Percentiles rank a stretch among this genome's conserved stretches.
Evolutionary conservation across 2,888 invertebrate species (phyloP).

Genomic region (Conchocele bisecta): DNA sequence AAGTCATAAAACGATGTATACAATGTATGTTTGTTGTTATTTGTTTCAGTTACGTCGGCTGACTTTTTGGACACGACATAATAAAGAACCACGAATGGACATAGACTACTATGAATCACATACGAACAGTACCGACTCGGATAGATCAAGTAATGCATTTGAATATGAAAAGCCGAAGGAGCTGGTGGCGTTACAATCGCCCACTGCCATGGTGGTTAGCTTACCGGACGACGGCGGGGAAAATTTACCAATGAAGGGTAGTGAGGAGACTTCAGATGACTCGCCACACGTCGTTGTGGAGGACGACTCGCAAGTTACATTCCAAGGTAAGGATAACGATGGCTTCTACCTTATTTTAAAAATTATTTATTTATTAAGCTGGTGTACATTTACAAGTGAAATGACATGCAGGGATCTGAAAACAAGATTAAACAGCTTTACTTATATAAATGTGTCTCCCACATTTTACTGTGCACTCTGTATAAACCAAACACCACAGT

Average conservation of each 20-base stretch:
- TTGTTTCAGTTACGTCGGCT: conserved; percentile 62
- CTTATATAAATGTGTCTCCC: too few species aligned
- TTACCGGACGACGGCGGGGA: neutral
- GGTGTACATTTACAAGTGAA: too few species aligned
- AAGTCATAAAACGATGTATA: neutral
- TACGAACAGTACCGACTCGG: neutral
- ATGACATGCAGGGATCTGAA: too few species aligned
- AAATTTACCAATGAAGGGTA: neutral
- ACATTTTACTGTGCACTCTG: too few species aligned
- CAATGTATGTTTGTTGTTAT: neutral
- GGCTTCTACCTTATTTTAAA: too few species aligned
- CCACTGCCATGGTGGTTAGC: neutral
- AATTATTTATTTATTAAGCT: too few species aligned
- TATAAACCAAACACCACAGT: too few species aligned
- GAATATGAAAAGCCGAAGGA: neutral
- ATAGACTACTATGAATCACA: conserved; percentile 55
- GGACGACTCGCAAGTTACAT: too few species aligned
- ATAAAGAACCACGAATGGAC: conserved; percentile 64
- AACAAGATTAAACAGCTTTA: too few species aligned
- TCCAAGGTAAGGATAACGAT: too few species aligned
- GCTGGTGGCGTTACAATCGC: neutral
- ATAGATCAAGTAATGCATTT: conserved; percentile 3
- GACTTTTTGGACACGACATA: conserved; percentile 72
- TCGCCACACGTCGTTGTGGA: too few species aligned
- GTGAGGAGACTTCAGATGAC: too few species aligned